A percentile compares a stretch with the other conserved stretches of the same genome.
phyloP scores from a whole-genome alignment of 2,797 vertebrate species.

The Garrulus glandarius region DNA sequence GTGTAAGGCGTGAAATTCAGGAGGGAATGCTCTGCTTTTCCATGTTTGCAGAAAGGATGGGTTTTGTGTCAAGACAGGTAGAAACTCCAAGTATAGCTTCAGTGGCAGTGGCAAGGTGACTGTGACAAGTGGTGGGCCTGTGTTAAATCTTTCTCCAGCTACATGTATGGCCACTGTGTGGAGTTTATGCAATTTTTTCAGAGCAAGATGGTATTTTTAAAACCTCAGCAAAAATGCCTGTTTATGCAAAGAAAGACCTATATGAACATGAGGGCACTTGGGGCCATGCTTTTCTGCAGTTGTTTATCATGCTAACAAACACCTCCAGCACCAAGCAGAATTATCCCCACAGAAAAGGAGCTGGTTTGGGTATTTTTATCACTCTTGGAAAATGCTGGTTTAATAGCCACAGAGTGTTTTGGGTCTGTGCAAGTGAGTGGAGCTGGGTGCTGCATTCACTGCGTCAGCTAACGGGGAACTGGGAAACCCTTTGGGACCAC shows the following conservation, averaged over 20 bases:
- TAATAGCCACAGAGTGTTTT: not conserved
- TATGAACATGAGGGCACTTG: not conserved
- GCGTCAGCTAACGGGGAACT: not conserved
- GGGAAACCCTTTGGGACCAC: not conserved
- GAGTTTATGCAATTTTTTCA: not conserved
- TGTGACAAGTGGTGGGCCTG: rapidly evolving
- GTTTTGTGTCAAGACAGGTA: not conserved
- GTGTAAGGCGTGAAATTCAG: not conserved
- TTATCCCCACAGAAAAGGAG: not conserved
- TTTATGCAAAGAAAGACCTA: constrained; percentile 14
- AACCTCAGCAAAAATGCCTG: constrained; percentile 1
- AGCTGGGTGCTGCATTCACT: not conserved
- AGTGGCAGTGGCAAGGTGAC: not conserved
- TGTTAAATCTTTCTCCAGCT: not conserved
- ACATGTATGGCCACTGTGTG: not conserved
- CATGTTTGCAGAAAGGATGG: not conserved
- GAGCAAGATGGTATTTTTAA: constrained; percentile 1
- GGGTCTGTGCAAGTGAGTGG: not conserved
- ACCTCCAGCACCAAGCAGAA: not conserved
- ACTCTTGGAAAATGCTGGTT: not conserved
- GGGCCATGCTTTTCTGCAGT: not conserved
- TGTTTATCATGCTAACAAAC: not conserved
- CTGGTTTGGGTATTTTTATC: not conserved
- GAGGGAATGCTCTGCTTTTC: not conserved
- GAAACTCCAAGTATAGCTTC: not conserved